These are phyloP conservation scores for Anas acuta DNA, from an alignment of 2,797 vertebrate species.

Conservation along the genomic window DNA sequence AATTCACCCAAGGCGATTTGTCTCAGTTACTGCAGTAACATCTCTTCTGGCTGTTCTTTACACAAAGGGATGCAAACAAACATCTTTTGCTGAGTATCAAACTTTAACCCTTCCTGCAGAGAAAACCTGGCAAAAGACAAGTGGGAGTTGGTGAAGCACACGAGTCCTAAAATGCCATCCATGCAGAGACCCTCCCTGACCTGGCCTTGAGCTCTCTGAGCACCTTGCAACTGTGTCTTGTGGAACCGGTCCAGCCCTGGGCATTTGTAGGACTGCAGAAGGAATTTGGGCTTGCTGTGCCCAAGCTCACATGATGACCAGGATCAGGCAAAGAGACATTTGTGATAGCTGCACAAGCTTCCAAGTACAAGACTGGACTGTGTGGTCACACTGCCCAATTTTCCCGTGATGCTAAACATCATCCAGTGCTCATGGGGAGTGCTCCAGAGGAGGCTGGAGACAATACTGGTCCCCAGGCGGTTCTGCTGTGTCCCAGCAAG, in stretches of 20 bases:
- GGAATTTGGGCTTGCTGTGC: fast-evolving
- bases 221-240: background rate
- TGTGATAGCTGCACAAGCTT: background rate
- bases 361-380: background rate
- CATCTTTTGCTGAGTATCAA: background rate
- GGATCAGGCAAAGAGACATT: background rate
- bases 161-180: background rate
- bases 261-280: background rate
- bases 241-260: background rate
- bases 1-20: background rate
- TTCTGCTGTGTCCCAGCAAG: background rate
- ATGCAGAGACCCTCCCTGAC: background rate
- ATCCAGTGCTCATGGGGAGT: fast-evolving
- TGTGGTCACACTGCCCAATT: fast-evolving
- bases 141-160: background rate
- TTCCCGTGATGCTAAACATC: fast-evolving
- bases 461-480: fast-evolving
- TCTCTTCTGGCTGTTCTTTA: background rate
- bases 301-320: fast-evolving
- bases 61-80: background rate
- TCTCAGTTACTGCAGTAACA: background rate
- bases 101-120: background rate
- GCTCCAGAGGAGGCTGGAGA: background rate
- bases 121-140: fast-evolving
- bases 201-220: no score